A percentile compares a stretch with the other conserved stretches of the same genome.
These are phyloP conservation scores for Bilobella aurantiaca DNA, from an alignment of 1,140 invertebrate species.

Conservation along the genomic window DNA sequence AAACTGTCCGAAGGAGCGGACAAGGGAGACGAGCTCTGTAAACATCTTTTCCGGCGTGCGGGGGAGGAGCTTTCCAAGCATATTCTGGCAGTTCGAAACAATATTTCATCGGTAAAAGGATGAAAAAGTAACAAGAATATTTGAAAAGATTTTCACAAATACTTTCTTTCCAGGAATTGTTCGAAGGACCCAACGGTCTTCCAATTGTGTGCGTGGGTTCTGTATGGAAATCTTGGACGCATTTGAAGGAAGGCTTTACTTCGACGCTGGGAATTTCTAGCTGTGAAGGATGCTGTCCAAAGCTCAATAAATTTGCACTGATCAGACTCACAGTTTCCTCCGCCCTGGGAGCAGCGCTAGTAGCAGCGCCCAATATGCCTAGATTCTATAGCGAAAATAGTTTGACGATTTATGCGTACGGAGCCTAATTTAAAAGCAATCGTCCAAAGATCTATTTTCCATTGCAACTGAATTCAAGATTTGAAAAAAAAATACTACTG, in stretches of 20 bases:
- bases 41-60: slow-evolving; percentile 62
- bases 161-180: slow-evolving; percentile 41
- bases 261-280: slow-evolving; percentile 47
- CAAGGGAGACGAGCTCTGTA: slow-evolving; percentile 58
- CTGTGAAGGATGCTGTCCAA: not conserved
- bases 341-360: slow-evolving; percentile 62
- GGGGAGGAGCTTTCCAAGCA: slow-evolving; percentile 63
- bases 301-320: slow-evolving; percentile 52
- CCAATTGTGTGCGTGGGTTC: slow-evolving; percentile 87
- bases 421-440: slow-evolving; percentile 5
- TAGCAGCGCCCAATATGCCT: slow-evolving; percentile 43
- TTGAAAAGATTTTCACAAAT: not conserved
- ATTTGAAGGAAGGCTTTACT: slow-evolving; percentile 59
- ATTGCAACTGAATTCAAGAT: too few relatives aligned
- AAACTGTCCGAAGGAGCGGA: slow-evolving; percentile 58
- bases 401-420: not conserved
- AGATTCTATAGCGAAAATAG: not conserved
- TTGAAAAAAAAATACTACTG: too few relatives aligned
- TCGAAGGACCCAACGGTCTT: slow-evolving; percentile 51
- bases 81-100: slow-evolving; percentile 57
- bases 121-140: not conserved
- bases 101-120: slow-evolving; percentile 51
- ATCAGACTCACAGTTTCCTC: slow-evolving; percentile 52
- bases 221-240: slow-evolving; percentile 86
- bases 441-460: too few relatives aligned